Evolutionary conservation across 2,113 vertebrate genomes (phyloP), one percentile per base, ranked within the genome.

Genomic region (Podarcis cretensis): DNA sequence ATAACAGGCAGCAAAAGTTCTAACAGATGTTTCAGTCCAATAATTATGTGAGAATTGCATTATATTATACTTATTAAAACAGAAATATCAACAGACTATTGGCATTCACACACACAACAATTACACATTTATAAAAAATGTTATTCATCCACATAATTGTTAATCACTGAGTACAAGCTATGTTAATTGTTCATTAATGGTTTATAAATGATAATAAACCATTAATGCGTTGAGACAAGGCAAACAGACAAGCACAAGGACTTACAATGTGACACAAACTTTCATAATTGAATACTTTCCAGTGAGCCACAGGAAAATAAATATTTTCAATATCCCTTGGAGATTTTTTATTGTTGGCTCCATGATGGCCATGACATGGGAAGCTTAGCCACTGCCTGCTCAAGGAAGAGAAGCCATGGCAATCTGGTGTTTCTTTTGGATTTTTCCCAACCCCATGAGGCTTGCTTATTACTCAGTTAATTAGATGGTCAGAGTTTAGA

Each of bases 261-360:
- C 35, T 8, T 35, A 83, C 30, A 69, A 16, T 3, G 20, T 37
- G 35, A 78, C 73, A 83, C 23, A 84, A 54, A 66, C 25, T 78
- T 54, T 57, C 14, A n/a, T 25, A 81, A 54, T 9, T 30, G 18
- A 57, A 20, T 32, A 83, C 37, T 68, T 77, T 57, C n/a, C 7
- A 37, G 37, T 57, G 81, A 89, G 63, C 63, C 63, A 77, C 32
- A 71, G 65, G 63, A 78, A 83, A 89, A 89, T 69, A 59, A 40
- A 74, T 37, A 30, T 76, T 12, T 66, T 80, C 21, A 54, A 8
- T 35, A 76, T 18, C n/a, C 59, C 10, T 40, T 86, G 74, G 59
- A 40, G 84, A 59, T 65, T 69, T 68, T 84, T 89, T 66, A 77
- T 35, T 63, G 48, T 66, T 78, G 40, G 2, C 16, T 54, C 30